These are phyloP conservation scores for Euspilapteryx auroguttella DNA, from an alignment of 2,888 invertebrate species.

Conservation along the genomic window DNA sequence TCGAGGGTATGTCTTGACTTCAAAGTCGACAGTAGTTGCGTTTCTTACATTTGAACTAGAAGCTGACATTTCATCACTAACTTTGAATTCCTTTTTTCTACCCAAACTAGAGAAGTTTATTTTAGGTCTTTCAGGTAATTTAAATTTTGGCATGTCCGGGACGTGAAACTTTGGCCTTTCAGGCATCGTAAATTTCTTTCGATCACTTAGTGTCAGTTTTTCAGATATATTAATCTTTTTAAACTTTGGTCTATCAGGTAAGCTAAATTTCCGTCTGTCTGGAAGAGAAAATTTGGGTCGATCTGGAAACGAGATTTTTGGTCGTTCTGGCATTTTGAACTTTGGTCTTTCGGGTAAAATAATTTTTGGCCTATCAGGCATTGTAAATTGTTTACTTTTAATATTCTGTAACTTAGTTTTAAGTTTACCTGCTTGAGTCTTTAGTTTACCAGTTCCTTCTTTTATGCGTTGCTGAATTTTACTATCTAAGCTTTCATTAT, in stretches of 20 bases:
- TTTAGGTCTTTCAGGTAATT: constrained; percentile 63
- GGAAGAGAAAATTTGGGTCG: constrained; percentile 58
- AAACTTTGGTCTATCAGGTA: constrained; percentile 64
- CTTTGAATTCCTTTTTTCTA: constrained; percentile 46
- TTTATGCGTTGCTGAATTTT: constrained; percentile 68
- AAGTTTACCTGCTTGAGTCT: constrained; percentile 71
- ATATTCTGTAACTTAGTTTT: constrained; percentile 68
- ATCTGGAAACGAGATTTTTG: constrained; percentile 62
- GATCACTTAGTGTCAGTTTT: constrained; percentile 57
- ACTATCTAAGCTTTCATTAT: constrained; percentile 46
- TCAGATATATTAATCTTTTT: constrained; percentile 50
- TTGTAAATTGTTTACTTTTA: constrained; percentile 56
- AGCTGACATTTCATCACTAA: constrained; percentile 30
- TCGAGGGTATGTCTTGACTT: constrained; percentile 78
- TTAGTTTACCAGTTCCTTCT: constrained; percentile 70
- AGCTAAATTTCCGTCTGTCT: constrained; percentile 66
- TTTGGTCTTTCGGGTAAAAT: constrained; percentile 62
- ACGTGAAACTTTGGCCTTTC: constrained; percentile 58
- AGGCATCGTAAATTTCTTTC: constrained; percentile 65
- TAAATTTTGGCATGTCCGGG: constrained; percentile 59
- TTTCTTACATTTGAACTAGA: constrained; percentile 35
- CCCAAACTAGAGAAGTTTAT: constrained; percentile 66
- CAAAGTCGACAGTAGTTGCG: constrained; percentile 66
- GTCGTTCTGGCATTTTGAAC: constrained; percentile 52
- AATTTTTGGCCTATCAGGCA: constrained; percentile 60